Conservation (phyloP, 1,140 invertebrate species). For the Brachionus asplanchnoidis region DNA sequence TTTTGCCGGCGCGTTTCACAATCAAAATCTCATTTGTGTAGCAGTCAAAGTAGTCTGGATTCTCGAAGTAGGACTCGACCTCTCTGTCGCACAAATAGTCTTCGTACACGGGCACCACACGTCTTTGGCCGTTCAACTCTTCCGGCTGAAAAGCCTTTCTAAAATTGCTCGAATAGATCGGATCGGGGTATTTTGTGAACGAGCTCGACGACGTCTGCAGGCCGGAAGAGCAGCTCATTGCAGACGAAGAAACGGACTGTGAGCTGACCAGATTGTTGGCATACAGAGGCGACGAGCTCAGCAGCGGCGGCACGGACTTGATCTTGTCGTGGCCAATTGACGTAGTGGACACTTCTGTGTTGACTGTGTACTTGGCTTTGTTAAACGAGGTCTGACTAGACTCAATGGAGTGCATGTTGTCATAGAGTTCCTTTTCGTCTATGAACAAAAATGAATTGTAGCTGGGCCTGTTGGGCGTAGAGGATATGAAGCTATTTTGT, state of each 20-base stretch:
- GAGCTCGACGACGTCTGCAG: not conserved
- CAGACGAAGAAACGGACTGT: not conserved
- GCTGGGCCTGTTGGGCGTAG: not conserved
- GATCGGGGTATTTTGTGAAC: not conserved
- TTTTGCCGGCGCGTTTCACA: not conserved
- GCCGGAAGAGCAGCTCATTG: not conserved
- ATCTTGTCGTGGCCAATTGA: not conserved
- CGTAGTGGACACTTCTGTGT: not conserved
- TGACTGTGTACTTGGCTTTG: constrained; percentile 24
- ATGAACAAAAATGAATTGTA: constrained; percentile 24
- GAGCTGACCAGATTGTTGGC: not conserved
- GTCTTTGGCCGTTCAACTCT: not conserved
- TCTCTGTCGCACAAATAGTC: constrained; percentile 38
- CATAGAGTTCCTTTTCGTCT: constrained; percentile 28
- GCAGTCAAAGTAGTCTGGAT: not conserved
- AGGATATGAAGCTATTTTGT: not conserved
- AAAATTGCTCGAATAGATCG: not conserved
- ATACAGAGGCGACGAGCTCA: not conserved
- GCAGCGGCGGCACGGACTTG: not conserved
- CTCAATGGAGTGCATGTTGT: constrained; percentile 3
- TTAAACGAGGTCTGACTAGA: constrained; percentile 31
- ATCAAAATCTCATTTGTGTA: not conserved
- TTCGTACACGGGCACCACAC: not conserved
- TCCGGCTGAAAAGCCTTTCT: not conserved
- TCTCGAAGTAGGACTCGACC: constrained; percentile 29